Evolutionary conservation across 2,888 invertebrate species (phyloP), one percentile per base, ranked within the genome.

Genomic region (Apamea epomidion): DNA sequence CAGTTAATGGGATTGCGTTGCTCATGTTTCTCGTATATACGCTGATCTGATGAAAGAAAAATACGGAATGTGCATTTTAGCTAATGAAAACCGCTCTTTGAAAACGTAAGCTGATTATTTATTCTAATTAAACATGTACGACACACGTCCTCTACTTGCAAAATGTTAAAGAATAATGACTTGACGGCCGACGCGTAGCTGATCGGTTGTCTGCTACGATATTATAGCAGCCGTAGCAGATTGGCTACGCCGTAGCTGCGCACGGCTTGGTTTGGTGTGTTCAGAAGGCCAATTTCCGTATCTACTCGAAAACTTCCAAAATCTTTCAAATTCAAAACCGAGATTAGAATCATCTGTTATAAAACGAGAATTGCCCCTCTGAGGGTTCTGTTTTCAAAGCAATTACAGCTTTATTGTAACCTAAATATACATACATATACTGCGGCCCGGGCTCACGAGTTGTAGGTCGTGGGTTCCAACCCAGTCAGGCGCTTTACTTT

Each of bases 1-100:
- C 37, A 42, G 45, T 83, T 84, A 81, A 89, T 85, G 74, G 73
- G 67, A 81, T 89, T 82, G 71, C 71, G 78, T 70, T 84, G 80
- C 60, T 73, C 77, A 74, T 74, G 73, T 77, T 78, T 37, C 58
- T 48, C 54, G 18, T 72, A 48, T 51, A 54, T 64, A 42, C 25
- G 14, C 60, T 51, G 75, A 82, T 62, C 51, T n/a, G 64, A 68
- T 82, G 70, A 60, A 76, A 83, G 67, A 74, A 86, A 78, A 68
- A 78, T 51, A 81, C 45, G 42, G 10, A 68, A 84, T 37, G 12
- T 70, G 16, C 64, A 74, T 74, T 74, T 64, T 10, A 78, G 1
- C 77, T 37, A 67, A 18, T 37, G 21, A 58, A 72, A 62, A 78
- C 14, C 14, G 18, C 32, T 64, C 5, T 70, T 42, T 74, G 45